Percentiles rank a stretch among this genome's conserved stretches.
Evolutionary conservation across 2,797 vertebrate species (phyloP).

Genomic region (Halcyon badia): DNA sequence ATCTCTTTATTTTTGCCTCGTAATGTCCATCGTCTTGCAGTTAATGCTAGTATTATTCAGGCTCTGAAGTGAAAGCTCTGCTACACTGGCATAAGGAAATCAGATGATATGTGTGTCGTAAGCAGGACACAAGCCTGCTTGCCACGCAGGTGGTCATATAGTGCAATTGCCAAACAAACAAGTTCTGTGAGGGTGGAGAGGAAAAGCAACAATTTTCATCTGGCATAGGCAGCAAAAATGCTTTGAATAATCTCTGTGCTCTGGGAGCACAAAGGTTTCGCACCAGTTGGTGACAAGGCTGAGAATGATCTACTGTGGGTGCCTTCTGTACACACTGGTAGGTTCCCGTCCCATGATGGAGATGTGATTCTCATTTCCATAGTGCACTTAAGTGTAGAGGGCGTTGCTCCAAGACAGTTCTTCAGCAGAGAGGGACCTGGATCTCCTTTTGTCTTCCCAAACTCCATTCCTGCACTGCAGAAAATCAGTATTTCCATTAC

Average conservation of each 20-base stretch:
- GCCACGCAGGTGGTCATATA: background rate
- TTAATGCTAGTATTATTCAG: background rate
- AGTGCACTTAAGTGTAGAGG: background rate
- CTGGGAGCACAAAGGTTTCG: background rate
- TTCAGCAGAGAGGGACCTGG: background rate
- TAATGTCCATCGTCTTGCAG: background rate
- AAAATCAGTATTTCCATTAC: background rate
- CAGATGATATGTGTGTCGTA: fast-evolving
- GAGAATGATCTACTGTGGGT: background rate
- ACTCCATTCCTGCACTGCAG: background rate
- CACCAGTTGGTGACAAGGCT: background rate
- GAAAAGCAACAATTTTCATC: background rate
- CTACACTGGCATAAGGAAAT: background rate
- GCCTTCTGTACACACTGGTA: background rate
- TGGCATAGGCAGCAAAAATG: background rate
- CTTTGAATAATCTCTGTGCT: background rate
- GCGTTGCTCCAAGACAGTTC: background rate
- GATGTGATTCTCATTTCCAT: background rate
- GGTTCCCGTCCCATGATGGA: background rate
- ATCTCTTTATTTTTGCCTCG: background rate
- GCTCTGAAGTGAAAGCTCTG: background rate
- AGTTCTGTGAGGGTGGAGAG: background rate
- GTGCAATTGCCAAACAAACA: background rate
- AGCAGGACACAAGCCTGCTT: background rate
- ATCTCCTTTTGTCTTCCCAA: background rate